Conservation (phyloP, 1,140 invertebrate genomes). For the Stratiolaelaps scimitus region DNA sequence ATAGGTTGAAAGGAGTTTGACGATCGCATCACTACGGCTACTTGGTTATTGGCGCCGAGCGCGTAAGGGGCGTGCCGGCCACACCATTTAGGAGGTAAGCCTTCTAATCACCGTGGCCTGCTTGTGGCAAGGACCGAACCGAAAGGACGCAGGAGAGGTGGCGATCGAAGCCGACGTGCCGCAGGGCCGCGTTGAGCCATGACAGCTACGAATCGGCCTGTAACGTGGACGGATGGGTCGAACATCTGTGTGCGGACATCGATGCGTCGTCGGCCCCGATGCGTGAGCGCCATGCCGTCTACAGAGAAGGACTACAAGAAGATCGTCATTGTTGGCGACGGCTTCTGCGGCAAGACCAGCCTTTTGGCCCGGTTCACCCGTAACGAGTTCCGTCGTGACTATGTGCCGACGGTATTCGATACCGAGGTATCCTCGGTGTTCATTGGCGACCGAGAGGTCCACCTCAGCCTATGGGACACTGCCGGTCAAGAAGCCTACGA, state of each 20-base stretch:
- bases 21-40: too few relatives aligned
- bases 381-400: conserved; percentile 44
- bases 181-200: too few relatives aligned
- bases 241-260: background rate
- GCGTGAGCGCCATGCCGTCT: conserved; percentile 13
- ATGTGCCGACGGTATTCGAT: conserved; percentile 46
- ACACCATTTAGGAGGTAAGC: too few relatives aligned
- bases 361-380: conserved; percentile 44
- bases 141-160: too few relatives aligned
- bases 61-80: too few relatives aligned
- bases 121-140: too few relatives aligned
- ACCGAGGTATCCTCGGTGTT: conserved; percentile 45
- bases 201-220: too few relatives aligned
- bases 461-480: conserved; percentile 29
- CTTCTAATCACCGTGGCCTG: too few relatives aligned
- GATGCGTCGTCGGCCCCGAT: conserved; percentile 8
- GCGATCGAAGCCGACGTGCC: too few relatives aligned
- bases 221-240: too few relatives aligned
- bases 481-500: conserved; percentile 39
- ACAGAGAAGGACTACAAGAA: conserved; percentile 38
- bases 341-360: conserved; percentile 45
- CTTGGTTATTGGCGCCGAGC: too few relatives aligned
- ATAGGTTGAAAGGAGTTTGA: too few relatives aligned
- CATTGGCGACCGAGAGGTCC: conserved; percentile 40
- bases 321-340: conserved; percentile 45